A percentile compares a stretch with the other conserved stretches of the same genome.
Evolutionary conservation across 2,888 invertebrate species (phyloP).

Genomic region (Ectemnius continuus): DNA sequence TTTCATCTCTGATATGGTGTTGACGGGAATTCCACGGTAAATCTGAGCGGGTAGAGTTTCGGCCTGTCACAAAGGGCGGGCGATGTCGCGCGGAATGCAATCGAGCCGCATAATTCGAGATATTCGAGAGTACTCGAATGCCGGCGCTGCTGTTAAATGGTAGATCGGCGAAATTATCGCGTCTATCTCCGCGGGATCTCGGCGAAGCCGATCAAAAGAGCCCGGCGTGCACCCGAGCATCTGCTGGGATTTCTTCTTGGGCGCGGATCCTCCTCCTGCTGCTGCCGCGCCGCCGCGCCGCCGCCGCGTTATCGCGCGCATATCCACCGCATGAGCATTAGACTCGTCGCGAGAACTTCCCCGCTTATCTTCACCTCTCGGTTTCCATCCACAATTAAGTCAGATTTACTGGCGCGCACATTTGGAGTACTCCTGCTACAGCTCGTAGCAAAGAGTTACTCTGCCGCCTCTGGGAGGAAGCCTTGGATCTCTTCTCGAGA

Average conservation of each 20-base stretch:
- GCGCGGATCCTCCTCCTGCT: no score
- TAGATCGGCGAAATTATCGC: constrained; percentile 5
- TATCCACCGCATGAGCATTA: constrained; percentile 2
- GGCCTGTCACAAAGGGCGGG: not conserved
- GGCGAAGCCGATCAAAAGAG: not conserved
- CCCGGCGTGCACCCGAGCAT: not conserved
- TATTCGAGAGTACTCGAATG: not conserved
- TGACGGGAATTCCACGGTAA: no score
- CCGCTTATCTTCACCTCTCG: not conserved
- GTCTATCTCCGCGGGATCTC: not conserved
- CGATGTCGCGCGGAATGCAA: constrained; percentile 1
- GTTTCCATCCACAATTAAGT: not conserved
- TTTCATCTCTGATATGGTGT: no score
- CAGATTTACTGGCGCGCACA: no score
- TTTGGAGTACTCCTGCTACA: no score
- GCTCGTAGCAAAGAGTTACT: no score
- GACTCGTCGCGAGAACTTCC: not conserved
- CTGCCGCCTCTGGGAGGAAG: no score
- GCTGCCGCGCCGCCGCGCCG: no score
- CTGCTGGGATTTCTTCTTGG: not conserved
- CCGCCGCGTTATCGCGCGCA: not conserved
- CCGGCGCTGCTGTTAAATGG: not conserved
- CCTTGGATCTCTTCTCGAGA: no score
- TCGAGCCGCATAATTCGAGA: not conserved
- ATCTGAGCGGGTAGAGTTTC: no score